Conservation (phyloP, 2,797 vertebrate species). For the Caiman crocodilus region DNA sequence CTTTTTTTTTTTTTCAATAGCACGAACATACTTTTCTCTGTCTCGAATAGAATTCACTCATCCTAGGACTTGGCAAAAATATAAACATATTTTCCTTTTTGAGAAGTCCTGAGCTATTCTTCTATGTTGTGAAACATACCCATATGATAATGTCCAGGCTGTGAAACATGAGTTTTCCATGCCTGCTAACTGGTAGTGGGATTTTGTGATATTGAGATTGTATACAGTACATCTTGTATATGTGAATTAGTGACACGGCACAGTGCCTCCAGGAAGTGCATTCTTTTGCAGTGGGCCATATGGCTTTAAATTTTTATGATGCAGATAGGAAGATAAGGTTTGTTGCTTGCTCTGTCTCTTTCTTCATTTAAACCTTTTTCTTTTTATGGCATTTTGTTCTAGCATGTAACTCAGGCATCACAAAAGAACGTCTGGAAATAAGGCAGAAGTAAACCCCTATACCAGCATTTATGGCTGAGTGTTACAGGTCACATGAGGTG, state of each 20-base stretch:
- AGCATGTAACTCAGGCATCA: conserved; percentile 14
- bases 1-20: background rate
- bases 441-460: conserved; percentile 7
- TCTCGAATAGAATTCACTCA: conserved; percentile 17
- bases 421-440: conserved; percentile 39
- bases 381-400: conserved; percentile 23
- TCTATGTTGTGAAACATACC: conserved; percentile 48
- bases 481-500: background rate
- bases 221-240: conserved; percentile 56
- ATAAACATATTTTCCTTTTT: too few species aligned
- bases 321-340: conserved; percentile 66
- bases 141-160: conserved; percentile 39
- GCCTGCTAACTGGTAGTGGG: conserved; percentile 36
- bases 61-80: conserved; percentile 10
- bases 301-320: conserved; percentile 63
- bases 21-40: conserved; percentile 32
- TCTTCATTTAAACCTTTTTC: conserved; percentile 37
- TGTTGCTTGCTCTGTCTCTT: conserved; percentile 41
- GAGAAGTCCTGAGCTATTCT: conserved; percentile 51
- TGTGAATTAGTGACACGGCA: conserved; percentile 3
- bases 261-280: conserved; percentile 68
- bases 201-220: conserved; percentile 60
- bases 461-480: background rate
- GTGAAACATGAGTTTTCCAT: background rate
- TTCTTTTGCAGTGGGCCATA: conserved; percentile 70